Conservation (phyloP, 92 coral and sea anemone species). For the Pocillopora grandis region DNA sequence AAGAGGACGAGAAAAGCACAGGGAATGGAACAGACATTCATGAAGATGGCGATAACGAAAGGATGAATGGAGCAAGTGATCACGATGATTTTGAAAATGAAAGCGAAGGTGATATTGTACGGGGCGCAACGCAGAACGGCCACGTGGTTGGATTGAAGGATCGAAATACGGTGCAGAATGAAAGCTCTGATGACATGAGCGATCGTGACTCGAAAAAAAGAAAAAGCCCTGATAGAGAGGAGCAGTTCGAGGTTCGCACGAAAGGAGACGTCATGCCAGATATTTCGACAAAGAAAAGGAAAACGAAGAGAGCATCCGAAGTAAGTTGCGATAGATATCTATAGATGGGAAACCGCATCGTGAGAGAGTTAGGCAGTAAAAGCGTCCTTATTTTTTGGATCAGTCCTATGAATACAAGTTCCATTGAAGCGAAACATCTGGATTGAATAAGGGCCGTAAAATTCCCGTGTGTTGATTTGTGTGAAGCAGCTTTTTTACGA, state of each 20-base stretch:
- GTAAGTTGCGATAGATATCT: neutral
- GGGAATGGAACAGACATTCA: neutral
- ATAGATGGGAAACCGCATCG: too few species aligned
- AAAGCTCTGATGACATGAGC: neutral
- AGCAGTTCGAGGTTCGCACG: neutral
- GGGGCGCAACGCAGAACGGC: neutral
- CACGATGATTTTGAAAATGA: neutral
- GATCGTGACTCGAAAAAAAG: neutral
- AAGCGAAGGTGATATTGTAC: too few species aligned
- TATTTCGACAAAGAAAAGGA: slow-evolving; percentile 8
- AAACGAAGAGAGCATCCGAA: slow-evolving; percentile 8
- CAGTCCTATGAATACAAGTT: too few species aligned
- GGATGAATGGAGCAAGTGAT: slow-evolving; percentile 1
- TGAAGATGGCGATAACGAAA: neutral
- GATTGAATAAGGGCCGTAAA: too few species aligned
- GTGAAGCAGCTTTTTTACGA: too few species aligned
- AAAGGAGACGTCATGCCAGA: neutral
- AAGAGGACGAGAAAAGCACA: neutral
- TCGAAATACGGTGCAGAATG: neutral
- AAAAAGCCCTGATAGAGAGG: neutral
- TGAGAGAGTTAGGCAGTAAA: too few species aligned
- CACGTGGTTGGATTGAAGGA: neutral
- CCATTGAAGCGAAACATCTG: too few species aligned
- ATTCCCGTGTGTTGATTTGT: too few species aligned
- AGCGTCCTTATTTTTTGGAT: too few species aligned